A percentile compares a stretch with the other conserved stretches of the same genome.
Evolutionary conservation across 2,888 invertebrate species (phyloP).

Genomic region (Allophyes oxyacanthae): DNA sequence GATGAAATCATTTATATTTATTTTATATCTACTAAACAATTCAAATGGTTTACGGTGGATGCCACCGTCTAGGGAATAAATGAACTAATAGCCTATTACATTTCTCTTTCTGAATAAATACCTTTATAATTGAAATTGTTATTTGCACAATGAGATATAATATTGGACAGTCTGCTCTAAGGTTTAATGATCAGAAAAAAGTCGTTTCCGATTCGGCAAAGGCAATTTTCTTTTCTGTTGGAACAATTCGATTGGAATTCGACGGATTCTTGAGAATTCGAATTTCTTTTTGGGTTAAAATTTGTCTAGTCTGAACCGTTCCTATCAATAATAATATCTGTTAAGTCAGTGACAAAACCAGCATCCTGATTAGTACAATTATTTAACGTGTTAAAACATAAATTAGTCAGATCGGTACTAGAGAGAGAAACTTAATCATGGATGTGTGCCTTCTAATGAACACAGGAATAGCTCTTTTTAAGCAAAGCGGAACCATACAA

Average conservation of each 20-base stretch:
- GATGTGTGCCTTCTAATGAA: too few relatives aligned
- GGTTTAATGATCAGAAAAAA: constrained; percentile 51
- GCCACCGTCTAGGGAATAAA: constrained; percentile 34
- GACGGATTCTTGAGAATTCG: constrained; percentile 24
- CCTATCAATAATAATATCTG: too few relatives aligned
- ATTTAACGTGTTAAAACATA: too few relatives aligned
- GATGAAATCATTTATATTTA: constrained; percentile 29
- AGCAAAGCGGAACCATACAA: too few relatives aligned
- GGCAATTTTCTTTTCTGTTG: constrained; percentile 48
- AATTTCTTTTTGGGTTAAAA: constrained; percentile 31
- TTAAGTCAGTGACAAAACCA: too few relatives aligned
- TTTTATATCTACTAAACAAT: constrained; percentile 37
- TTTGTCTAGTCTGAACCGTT: constrained; percentile 4
- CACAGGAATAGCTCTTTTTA: too few relatives aligned
- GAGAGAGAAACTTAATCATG: too few relatives aligned
- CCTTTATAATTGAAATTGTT: constrained; percentile 56
- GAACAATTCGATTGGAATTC: constrained; percentile 49
- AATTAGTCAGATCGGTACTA: too few relatives aligned
- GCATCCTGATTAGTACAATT: too few relatives aligned
- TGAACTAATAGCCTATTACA: constrained; percentile 42
- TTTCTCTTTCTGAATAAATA: constrained; percentile 38
- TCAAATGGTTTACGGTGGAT: constrained; percentile 32
- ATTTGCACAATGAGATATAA: constrained; percentile 49
- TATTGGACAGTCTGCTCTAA: constrained; percentile 30
- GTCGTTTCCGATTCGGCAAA: constrained; percentile 34